These are phyloP conservation scores for Fissipunctia ypsillon DNA, from an alignment of 2,888 invertebrate species.

Conservation along the genomic window DNA sequence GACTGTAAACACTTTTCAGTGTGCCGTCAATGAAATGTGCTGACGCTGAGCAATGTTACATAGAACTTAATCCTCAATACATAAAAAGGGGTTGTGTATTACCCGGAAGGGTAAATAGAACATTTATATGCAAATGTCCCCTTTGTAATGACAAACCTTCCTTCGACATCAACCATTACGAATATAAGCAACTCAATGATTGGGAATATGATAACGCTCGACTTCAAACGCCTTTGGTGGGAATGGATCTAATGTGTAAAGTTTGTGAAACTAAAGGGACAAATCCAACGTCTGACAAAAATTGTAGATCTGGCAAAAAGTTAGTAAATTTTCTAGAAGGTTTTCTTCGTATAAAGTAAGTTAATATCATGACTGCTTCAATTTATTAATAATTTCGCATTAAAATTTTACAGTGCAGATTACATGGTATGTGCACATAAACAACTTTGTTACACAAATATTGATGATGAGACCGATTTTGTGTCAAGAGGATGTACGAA, in stretches of 20 bases:
- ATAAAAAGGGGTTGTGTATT: slow-evolving; percentile 81
- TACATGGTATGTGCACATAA: slow-evolving; percentile 75
- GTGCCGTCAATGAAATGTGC: slow-evolving; percentile 68
- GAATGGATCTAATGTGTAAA: slow-evolving; percentile 78
- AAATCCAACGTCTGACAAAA: slow-evolving; percentile 71
- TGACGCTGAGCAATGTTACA: slow-evolving; percentile 75
- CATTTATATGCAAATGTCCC: slow-evolving; percentile 84
- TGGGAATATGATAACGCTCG: slow-evolving; percentile 82
- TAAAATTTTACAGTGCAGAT: slow-evolving; percentile 74
- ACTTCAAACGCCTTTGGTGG: slow-evolving; percentile 70
- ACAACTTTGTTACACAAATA: slow-evolving; percentile 79
- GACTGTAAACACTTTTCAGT: slow-evolving; percentile 66
- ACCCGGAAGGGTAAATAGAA: slow-evolving; percentile 75
- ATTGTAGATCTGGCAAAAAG: slow-evolving; percentile 76
- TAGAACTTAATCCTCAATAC: slow-evolving; percentile 78
- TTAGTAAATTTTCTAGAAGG: slow-evolving; percentile 49
- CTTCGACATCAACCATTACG: slow-evolving; percentile 73
- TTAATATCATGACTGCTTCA: not conserved
- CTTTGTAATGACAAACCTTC: slow-evolving; percentile 83
- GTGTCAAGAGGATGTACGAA: slow-evolving; percentile 81
- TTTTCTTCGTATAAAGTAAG: not conserved
- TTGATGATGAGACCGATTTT: slow-evolving; percentile 72
- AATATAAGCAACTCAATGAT: slow-evolving; percentile 76
- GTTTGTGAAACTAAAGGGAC: slow-evolving; percentile 77
- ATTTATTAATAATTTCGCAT: not conserved